Base-by-base conservation (phyloP, 2,888 invertebrate genomes). In the Amaurobius ferox region DNA sequence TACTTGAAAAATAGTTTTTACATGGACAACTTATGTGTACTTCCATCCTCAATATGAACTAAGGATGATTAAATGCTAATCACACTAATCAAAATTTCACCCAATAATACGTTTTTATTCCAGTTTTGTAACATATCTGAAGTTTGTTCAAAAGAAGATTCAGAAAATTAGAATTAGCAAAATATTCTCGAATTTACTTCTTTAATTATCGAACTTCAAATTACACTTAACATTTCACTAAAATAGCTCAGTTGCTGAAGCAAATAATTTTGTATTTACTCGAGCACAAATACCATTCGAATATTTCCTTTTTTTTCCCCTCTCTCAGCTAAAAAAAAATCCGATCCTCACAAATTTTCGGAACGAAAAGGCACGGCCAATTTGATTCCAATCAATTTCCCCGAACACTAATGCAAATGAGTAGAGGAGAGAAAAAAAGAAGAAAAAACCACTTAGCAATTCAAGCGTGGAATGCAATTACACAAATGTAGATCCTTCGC, bases 381-480 rank as follows among this genome's bases (percentile, higher is more conserved):
- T 55, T 55, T 55, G 23, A 55, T 23, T 55, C 23, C 1, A 23
- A 55, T 55, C 19, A 55, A 55, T 55, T 19, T 23, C 5, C 6
- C 23, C 55, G 23, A 23, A 55, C 23, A 55, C 19, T 23, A 23
- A 55, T 55, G 19, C 55, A 55, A 23, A 55, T 55, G 55, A 55
- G 55, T 55, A 23, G 55, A n/a, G 11, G 35, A 35, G 13, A 16
- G 44, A 5, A 44, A 16, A 23, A 23, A 19, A 23, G 23, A 55
- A 55, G 2, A 55, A 55, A 55, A 55, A 55, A 23, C 23, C 2
- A 13, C n/a, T 16, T 44, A 7, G 1, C 55, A 55, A 55, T 23
- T 55, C 55, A 23, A 55, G 64, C 29, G 30, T 30, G 64, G 30
- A 30, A 64, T 64, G 64, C 64, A 64, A 64, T 64, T 64, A 64